phyloP scores from a whole-genome alignment of 2,888 invertebrate genomes.

The Endotricha flammealis region DNA sequence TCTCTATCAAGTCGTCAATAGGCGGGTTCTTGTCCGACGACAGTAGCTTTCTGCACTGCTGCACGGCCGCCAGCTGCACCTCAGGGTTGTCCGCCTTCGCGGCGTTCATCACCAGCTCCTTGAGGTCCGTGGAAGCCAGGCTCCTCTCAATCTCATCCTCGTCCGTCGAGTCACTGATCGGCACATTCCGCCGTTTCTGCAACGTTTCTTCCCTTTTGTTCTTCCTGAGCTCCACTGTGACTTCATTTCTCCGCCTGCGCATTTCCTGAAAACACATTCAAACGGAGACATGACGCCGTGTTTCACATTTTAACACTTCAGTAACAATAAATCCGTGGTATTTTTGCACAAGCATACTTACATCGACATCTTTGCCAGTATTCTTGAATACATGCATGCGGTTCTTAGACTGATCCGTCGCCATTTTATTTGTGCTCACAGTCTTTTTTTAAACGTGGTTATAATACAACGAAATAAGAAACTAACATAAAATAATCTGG shows the following conservation, averaged over 20 bases:
- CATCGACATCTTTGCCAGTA: conserved; percentile 99
- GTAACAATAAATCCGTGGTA: background rate
- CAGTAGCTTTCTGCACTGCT: conserved; percentile 95
- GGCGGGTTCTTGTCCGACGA: conserved; percentile 99
- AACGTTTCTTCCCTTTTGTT: conserved; percentile 98
- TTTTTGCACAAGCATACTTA: conserved; percentile 76
- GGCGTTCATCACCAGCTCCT: conserved; percentile 92
- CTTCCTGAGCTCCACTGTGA: conserved; percentile 97
- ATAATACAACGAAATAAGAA: conserved; percentile 66
- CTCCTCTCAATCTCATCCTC: conserved; percentile 87
- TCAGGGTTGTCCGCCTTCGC: conserved; percentile 87
- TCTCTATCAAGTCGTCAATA: conserved; percentile 95
- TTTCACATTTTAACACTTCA: background rate
- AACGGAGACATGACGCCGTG: background rate
- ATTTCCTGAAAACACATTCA: conserved; percentile 85
- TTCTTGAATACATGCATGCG: conserved; percentile 98
- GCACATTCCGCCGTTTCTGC: conserved; percentile 97
- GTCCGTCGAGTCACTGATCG: conserved; percentile 88
- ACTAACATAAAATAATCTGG: conserved; percentile 58
- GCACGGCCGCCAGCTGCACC: conserved; percentile 93
- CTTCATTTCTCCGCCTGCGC: conserved; percentile 97
- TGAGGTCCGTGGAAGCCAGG: conserved; percentile 84
- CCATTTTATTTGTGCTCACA: conserved; percentile 81
- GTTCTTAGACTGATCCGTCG: conserved; percentile 87
- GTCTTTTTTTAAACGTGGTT: conserved; percentile 50